Evolutionary conservation across 2,113 vertebrate species (phyloP).

Genomic region (Alexandromys fortis): DNA sequence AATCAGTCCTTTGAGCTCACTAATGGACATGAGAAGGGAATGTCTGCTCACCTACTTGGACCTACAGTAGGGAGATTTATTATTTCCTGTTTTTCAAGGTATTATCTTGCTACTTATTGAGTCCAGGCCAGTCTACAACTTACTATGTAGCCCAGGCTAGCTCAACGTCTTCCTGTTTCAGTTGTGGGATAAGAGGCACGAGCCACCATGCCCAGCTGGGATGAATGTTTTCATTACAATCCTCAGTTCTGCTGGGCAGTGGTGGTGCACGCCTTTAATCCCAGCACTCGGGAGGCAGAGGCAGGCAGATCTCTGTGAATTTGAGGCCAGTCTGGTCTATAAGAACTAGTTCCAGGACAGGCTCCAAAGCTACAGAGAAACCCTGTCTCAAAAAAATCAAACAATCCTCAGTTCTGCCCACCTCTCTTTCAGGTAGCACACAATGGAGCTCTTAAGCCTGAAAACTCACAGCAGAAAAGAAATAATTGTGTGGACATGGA

Average conservation of each 20-base stretch:
- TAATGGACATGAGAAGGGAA: not conserved
- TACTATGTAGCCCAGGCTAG: not conserved
- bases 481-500: not conserved
- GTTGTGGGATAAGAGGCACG: not conserved
- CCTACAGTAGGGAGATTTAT: not conserved
- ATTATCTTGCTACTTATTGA: not conserved
- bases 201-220: too few relatives aligned
- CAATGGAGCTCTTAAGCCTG: not conserved
- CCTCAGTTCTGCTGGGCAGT: too few relatives aligned
- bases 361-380: too few relatives aligned
- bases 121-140: not conserved
- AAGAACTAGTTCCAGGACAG: too few relatives aligned
- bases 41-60: not conserved
- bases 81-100: not conserved
- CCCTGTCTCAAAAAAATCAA: too few relatives aligned
- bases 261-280: too few relatives aligned
- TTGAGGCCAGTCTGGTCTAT: too few relatives aligned
- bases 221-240: constrained; percentile 5
- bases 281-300: too few relatives aligned
- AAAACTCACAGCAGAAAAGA: not conserved
- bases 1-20: not conserved
- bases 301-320: too few relatives aligned
- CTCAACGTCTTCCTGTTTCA: not conserved
- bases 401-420: not conserved
- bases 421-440: not conserved